Evolutionary conservation across 1,140 invertebrate species (phyloP).

Genomic region (Cotesia chilonis): DNA sequence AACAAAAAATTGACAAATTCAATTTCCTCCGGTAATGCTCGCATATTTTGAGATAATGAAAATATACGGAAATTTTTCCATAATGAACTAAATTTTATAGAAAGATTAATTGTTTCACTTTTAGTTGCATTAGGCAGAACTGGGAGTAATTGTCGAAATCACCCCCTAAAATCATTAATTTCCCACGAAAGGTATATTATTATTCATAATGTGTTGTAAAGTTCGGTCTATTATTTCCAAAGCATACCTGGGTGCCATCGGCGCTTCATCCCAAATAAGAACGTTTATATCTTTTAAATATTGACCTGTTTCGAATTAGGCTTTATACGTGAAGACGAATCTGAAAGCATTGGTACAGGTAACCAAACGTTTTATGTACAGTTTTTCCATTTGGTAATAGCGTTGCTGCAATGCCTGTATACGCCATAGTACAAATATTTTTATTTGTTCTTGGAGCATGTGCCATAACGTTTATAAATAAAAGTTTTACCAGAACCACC

Average conservation of each 20-base stretch:
- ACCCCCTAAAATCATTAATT: slow-evolving; percentile 43
- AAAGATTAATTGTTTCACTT: no score
- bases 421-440: not conserved
- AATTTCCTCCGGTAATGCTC: no score
- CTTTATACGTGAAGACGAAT: no score
- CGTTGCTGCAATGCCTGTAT: not conserved
- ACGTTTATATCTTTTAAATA: no score
- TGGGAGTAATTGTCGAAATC: slow-evolving; percentile 28
- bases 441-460: not conserved
- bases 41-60: no score
- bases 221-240: slow-evolving; percentile 38
- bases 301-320: no score
- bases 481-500: slow-evolving; percentile 6
- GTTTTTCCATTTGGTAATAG: not conserved
- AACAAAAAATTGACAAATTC: slow-evolving; percentile 37
- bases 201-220: slow-evolving; percentile 40
- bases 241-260: slow-evolving; percentile 41
- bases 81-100: no score
- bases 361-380: slow-evolving; percentile 9
- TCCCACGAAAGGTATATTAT: slow-evolving; percentile 36
- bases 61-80: no score
- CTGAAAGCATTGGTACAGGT: not conserved
- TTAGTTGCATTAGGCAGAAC: slow-evolving; percentile 33
- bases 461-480: not conserved
- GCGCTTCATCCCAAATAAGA: slow-evolving; percentile 39